Evolutionary conservation across 2,797 vertebrate genomes (phyloP).

Genomic region (Brachymystax lenok): DNA sequence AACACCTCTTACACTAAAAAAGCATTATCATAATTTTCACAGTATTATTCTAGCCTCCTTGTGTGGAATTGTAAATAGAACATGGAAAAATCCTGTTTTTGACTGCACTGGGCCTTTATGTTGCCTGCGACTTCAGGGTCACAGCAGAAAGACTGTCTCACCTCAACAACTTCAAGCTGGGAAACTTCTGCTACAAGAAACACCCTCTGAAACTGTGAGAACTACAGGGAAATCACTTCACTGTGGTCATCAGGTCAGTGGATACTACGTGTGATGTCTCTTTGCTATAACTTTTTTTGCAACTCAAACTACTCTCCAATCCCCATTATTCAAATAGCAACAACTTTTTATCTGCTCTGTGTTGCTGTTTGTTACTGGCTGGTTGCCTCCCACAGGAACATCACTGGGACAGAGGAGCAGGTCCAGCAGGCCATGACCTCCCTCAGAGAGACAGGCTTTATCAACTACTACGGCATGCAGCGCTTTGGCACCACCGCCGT

Average conservation of each 20-base stretch:
- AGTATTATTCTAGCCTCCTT: too few species aligned
- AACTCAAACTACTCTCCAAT: not conserved
- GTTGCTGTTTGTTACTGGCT: too few species aligned
- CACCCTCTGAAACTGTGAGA: constrained; percentile 93
- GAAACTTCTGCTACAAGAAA: constrained; percentile 96
- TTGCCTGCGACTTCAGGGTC: constrained; percentile 76
- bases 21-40: too few species aligned
- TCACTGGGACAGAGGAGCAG: constrained; percentile 89
- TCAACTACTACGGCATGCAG: constrained; percentile 99
- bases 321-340: not conserved
- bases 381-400: constrained; percentile 80
- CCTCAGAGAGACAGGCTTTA: constrained; percentile 92
- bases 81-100: too few species aligned
- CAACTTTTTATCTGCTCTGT: not conserved
- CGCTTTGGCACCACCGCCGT: constrained; percentile 99
- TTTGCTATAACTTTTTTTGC: not conserved
- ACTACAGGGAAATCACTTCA: constrained; percentile 97
- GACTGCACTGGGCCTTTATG: too few species aligned
- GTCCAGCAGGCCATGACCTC: constrained; percentile 90
- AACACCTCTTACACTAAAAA: too few species aligned
- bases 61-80: too few species aligned
- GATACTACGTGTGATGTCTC: not conserved
- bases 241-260: constrained; percentile 91
- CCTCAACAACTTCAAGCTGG: constrained; percentile 96
- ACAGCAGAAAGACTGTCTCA: constrained; percentile 92